Evolutionary conservation across 1,140 invertebrate species (phyloP), one percentile per base, ranked within the genome.

Genomic region (Magallana angulata): DNA sequence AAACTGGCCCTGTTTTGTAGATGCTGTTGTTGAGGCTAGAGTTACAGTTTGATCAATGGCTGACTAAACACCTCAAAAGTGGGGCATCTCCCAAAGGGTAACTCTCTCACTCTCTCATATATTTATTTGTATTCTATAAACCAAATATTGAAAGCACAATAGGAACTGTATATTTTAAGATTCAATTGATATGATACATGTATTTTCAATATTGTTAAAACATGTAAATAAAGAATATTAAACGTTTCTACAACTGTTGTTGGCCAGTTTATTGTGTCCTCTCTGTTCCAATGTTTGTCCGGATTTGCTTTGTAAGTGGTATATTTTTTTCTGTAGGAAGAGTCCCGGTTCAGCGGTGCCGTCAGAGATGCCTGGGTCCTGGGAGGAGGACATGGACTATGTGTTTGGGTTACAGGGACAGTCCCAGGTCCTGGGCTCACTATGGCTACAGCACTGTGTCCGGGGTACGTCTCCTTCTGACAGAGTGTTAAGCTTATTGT

Each of bases 41-140:
- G 86, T 86, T 94, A 36, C 91, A 92, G 82, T 85, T 94, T 16
- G 93, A 94, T 68, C 86, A 91, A 1, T 94, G 92, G 91, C 92
- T 71, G 36, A 76, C 68, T 9, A 76, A 76, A 24, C 68, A 76
- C 24, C 68, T 76, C 68, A 76, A 12, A 36, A 36, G 68, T 76
- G 68, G 68, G 36, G 68, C 68, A 8, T 76, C 68, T 12, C 68
- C 68, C 24, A 76, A 76, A 76, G 68, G 68, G 68, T 76, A 76
- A 48, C 36, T 48, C 36, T 48, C 36, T 48, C 36, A 48, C 36
- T 48, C 36, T 48, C 36, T 4, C 1, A 48, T 48, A 48, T 0
- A 48, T 48, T 36, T 36, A 36, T 36, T 48, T 48, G 36, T 48
- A 48, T 48, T 2, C 2, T 48, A 5, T 48, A 48, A 48, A 48